These are phyloP conservation scores for Zoroaster sp. DNA, from an alignment of 53 echinoderm and acorn worm genomes.

Conservation along the genomic window DNA sequence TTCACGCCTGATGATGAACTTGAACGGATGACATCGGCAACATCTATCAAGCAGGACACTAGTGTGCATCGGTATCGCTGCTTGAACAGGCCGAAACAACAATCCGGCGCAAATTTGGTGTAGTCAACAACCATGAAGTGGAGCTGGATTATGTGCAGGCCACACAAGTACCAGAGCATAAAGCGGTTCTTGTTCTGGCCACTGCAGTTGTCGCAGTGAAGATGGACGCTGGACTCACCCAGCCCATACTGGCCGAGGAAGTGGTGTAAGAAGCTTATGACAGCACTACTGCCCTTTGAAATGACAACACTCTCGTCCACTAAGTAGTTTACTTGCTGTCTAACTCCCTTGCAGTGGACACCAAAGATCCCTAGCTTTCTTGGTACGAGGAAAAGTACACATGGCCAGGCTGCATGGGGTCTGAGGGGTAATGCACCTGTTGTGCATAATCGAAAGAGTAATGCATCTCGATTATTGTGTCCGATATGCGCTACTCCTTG, in stretches of 20 bases:
- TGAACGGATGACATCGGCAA: slow-evolving; percentile 4
- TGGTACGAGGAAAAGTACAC: slow-evolving; percentile 60
- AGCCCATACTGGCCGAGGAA: slow-evolving; percentile 58
- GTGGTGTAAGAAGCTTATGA: slow-evolving; percentile 60
- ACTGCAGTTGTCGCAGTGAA: slow-evolving; percentile 66
- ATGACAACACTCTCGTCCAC: slow-evolving; percentile 53
- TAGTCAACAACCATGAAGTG: slow-evolving; percentile 59
- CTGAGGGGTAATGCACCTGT: slow-evolving; percentile 58
- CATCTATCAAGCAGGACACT: slow-evolving; percentile 42
- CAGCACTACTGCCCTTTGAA: slow-evolving; percentile 65
- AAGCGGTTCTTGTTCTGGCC: slow-evolving; percentile 69
- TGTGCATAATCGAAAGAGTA: slow-evolving; percentile 75
- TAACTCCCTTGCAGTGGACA: slow-evolving; percentile 51
- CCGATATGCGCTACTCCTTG: too few species aligned
- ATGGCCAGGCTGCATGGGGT: slow-evolving; percentile 69
- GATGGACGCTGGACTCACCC: slow-evolving; percentile 41
- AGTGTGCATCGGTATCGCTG: slow-evolving; percentile 13
- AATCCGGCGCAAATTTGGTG: slow-evolving; percentile 70
- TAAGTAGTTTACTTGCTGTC: slow-evolving; percentile 66
- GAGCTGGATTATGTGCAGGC: not conserved
- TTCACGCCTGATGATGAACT: slow-evolving; percentile 52
- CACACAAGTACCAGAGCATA: slow-evolving; percentile 37
- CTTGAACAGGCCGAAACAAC: slow-evolving; percentile 64
- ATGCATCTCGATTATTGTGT: slow-evolving; percentile 13
- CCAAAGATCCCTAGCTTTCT: slow-evolving; percentile 70